phyloP scores from a whole-genome alignment of 1,140 invertebrate genomes.

The Metaphire vulgaris region DNA sequence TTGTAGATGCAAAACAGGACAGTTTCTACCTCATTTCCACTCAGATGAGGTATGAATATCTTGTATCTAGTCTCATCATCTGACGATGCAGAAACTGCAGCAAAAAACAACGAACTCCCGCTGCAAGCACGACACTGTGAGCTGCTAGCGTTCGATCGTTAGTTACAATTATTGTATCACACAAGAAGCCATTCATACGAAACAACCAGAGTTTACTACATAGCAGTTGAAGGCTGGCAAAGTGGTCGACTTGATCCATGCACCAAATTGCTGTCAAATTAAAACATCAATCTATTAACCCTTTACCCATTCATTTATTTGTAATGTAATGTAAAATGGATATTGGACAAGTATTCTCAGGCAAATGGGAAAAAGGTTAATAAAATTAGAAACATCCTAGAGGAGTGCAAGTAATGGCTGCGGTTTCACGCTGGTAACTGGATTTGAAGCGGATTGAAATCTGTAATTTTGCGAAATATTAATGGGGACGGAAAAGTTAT shows the following conservation, averaged over 20 bases:
- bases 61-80: neutral
- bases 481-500: no score
- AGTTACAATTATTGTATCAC: neutral
- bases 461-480: no score
- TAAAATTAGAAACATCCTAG: no score
- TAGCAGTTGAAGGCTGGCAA: neutral
- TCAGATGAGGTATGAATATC: neutral
- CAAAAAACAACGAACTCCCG: neutral
- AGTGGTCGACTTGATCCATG: neutral
- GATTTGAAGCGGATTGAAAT: no score
- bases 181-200: neutral
- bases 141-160: neutral
- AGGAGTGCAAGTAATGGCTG: no score
- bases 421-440: no score
- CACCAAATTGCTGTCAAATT: neutral
- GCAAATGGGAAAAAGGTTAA: no score
- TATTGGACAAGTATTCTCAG: no score
- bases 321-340: no score
- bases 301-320: neutral
- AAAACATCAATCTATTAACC: neutral
- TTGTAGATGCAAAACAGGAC: neutral
- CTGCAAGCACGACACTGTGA: neutral
- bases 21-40: neutral
- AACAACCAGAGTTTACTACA: neutral
- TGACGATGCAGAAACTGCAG: neutral